Conservation (phyloP, 2,797 vertebrate genomes). For the Pterois miles region DNA sequence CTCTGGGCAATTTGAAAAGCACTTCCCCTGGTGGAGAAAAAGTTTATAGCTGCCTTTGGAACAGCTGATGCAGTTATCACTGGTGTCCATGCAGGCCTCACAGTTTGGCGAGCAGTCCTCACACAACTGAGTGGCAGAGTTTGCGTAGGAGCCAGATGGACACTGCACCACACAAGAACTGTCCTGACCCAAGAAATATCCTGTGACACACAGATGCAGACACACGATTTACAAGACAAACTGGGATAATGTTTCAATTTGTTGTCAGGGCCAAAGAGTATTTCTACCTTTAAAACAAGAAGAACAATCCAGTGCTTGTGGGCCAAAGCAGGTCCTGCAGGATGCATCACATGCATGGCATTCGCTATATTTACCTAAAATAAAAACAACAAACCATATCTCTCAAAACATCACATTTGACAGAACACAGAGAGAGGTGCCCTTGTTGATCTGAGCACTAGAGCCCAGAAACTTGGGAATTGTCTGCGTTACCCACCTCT, state of each 20-base stretch:
- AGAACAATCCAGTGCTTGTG: conserved; percentile 78
- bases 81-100: conserved; percentile 75
- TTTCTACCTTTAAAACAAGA: conserved; percentile 76
- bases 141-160: conserved; percentile 77
- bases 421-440: background rate
- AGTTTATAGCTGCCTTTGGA: conserved; percentile 73
- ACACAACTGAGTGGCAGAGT: conserved; percentile 79
- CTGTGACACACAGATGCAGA: conserved; percentile 52
- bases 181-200: conserved; percentile 82
- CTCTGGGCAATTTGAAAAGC: conserved; percentile 87
- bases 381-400: background rate
- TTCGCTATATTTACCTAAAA: conserved; percentile 65
- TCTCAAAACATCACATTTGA: background rate
- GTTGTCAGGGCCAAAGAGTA: background rate
- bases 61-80: conserved; percentile 83
- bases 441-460: background rate
- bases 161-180: conserved; percentile 79
- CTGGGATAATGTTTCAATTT: accelerated
- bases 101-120: conserved; percentile 86
- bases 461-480: background rate
- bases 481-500: background rate
- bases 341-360: conserved; percentile 73
- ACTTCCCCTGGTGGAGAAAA: conserved; percentile 82
- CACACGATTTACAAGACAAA: background rate
- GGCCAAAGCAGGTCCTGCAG: conserved; percentile 82